Conservation (phyloP, 2,797 vertebrate species). For the Kryptolebias ocellatus region DNA sequence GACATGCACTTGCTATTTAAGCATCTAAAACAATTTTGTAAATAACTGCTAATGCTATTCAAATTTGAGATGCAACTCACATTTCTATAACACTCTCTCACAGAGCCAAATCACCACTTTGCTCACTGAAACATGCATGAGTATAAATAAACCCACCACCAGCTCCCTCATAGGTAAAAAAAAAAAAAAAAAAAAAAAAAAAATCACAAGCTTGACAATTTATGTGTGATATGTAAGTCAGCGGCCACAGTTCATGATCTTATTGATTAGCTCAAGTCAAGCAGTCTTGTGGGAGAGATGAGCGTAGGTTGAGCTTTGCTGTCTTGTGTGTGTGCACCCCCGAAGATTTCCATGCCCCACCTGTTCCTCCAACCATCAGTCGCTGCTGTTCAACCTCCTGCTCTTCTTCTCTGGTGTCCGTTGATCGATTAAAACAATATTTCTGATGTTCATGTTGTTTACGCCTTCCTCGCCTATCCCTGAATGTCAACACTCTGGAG, state of each 20-base stretch:
- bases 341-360: conserved; percentile 63
- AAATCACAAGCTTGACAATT: conserved; percentile 41
- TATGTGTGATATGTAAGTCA: conserved; percentile 60
- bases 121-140: too few species aligned
- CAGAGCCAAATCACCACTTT: too few species aligned
- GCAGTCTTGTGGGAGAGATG: conserved; percentile 42
- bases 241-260: conserved; percentile 64
- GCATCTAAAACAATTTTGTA: too few species aligned
- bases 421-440: conserved; percentile 80
- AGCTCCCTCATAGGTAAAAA: conserved; percentile 5
- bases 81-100: too few species aligned
- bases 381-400: conserved; percentile 39
- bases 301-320: conserved; percentile 48
- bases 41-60: too few species aligned
- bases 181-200: conserved; percentile 25
- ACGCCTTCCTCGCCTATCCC: conserved; percentile 73
- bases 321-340: conserved; percentile 43
- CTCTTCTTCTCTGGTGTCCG: conserved; percentile 33
- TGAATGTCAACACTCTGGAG: conserved; percentile 78
- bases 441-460: conserved; percentile 71
- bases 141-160: conserved; percentile 28
- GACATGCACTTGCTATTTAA: too few species aligned
- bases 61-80: too few species aligned
- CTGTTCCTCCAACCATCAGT: conserved; percentile 68
- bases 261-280: conserved; percentile 59